These are phyloP conservation scores for Drosophila melanogaster DNA, from an alignment of 1,140 invertebrate genomes.

Conservation along the genomic window Release_6_plus_ISO1_MT NC_004354.4:12194501-12195000, in stretches of 20 bases:
- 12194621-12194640: constrained; percentile 24
- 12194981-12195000: not conserved
- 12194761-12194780: too few relatives aligned
- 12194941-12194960: not conserved
- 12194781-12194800: too few relatives aligned
- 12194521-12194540: constrained; percentile 33
- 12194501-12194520: constrained; percentile 76
- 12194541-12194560: constrained; percentile 10
- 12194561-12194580: constrained; percentile 17
- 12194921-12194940: not conserved
- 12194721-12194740: constrained; percentile 3
- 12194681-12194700: constrained; percentile 44
- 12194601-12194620: constrained; percentile 32
- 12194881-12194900: too few relatives aligned
- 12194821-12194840: too few relatives aligned
- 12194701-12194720: constrained; percentile 24
- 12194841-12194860: too few relatives aligned
- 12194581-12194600: constrained; percentile 36
- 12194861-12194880: too few relatives aligned
- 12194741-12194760: not conserved
- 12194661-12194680: constrained; percentile 1
- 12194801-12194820: too few relatives aligned
- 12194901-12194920: not conserved
- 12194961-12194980: not conserved
- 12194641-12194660: not conserved